Percentiles rank a stretch among this genome's conserved stretches.
phyloP scores from a whole-genome alignment of 1,140 invertebrate species.

The Pseudomyrmex dendroicus region DNA sequence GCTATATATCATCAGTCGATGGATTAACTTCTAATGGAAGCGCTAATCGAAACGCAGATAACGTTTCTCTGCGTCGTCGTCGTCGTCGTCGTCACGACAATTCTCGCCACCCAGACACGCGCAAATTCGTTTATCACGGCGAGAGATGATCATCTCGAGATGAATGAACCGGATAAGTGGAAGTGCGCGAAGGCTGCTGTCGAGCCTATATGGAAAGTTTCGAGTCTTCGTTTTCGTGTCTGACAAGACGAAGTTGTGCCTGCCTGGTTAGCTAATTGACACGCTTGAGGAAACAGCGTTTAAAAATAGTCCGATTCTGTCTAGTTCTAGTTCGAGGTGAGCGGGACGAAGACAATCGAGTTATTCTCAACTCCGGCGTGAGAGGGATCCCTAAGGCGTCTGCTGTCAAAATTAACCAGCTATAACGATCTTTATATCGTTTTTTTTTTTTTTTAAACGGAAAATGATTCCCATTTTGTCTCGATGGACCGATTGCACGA shows the following conservation, averaged over 20 bases:
- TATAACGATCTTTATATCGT: not conserved
- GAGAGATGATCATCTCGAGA: constrained; percentile 23
- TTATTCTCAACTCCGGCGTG: constrained; percentile 50
- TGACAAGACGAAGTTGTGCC: constrained; percentile 23
- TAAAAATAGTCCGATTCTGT: constrained; percentile 55
- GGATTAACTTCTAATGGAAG: constrained; percentile 6
- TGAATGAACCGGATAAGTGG: constrained; percentile 34
- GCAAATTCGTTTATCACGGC: constrained; percentile 30
- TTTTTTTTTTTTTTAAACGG: not conserved
- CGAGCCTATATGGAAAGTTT: not conserved
- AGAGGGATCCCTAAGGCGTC: constrained; percentile 11
- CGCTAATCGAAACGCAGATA: constrained; percentile 34
- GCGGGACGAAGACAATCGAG: constrained; percentile 49
- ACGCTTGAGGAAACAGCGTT: constrained; percentile 23
- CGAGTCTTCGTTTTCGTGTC: constrained; percentile 28
- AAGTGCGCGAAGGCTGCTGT: not conserved
- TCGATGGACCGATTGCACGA: no score
- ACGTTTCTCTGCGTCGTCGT: constrained; percentile 15
- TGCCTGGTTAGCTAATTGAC: constrained; percentile 17
- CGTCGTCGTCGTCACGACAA: constrained; percentile 4
- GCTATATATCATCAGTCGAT: constrained; percentile 31
- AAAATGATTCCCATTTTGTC: not conserved
- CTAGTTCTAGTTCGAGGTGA: constrained; percentile 58
- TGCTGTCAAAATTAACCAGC: constrained; percentile 31
- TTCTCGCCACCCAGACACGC: constrained; percentile 23